Evolutionary conservation across 2,888 invertebrate species (phyloP), one percentile per base, ranked within the genome.

Genomic region (Mimas tiliae): DNA sequence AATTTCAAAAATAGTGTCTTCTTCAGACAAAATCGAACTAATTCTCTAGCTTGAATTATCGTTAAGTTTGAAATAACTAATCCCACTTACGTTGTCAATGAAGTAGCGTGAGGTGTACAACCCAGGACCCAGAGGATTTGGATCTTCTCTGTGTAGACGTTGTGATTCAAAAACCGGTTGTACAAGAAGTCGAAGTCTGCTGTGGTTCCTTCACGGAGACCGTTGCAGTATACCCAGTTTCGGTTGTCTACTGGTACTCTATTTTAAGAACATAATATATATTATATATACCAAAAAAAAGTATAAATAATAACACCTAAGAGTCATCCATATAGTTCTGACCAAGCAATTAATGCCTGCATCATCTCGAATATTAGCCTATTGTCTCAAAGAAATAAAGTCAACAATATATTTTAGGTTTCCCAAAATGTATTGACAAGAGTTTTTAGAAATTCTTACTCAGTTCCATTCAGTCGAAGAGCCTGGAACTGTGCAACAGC

Each of bases 191-290:
- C 78, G 94, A 96, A 98, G 69, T 96, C 95, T 0, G 81, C 81
- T n/a, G 81, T 75, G 0, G 87, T 89, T 0, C 96, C 97, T 42
- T 94, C 83, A n/a, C 95, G 94, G 9, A 98, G 90, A 1, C 95
- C 97, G 21, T 95, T 95, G 81, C 98, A 98, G 87, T 97, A 98
- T 0, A 97, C 96, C 64, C 95, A 94, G 33, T 94, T 86, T 64
- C 96, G 95, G 64, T 95, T 92, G 69, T 93, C 90, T 0, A 79
- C 83, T 66, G 84, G 81, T 0, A 93, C 91, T 16, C 93, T 93
- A 66, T 34, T 74, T 68, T 62, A 42, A 62, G 50, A 53, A 64
- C 7, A 38, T 9, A 27, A 1, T 27, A 27, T 27, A 27, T 27
- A 27, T 27, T 27, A 27, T 4, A 27, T 27, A 27, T 27, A 27